Conservation (phyloP, 1,140 invertebrate species). For the Bathynomus jamesi region DNA sequence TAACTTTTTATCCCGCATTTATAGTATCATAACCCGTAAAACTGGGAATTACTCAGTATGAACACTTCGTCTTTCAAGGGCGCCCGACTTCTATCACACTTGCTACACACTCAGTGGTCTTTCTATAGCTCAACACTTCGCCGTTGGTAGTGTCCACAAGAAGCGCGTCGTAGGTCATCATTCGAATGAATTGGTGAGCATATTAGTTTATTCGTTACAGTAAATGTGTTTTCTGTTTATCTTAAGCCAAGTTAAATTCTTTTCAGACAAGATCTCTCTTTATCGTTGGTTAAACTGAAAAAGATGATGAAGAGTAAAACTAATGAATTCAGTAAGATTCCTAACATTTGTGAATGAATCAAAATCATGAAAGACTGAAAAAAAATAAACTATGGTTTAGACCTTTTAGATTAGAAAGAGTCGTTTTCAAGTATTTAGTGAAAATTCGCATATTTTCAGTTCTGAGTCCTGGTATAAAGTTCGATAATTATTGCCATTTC, state of each 20-base stretch:
- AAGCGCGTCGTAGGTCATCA: conserved; percentile 52
- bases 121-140: conserved; percentile 81
- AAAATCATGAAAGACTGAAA: background rate
- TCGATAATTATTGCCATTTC: too few relatives aligned
- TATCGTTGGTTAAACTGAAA: background rate
- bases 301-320: too few relatives aligned
- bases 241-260: conserved; percentile 8
- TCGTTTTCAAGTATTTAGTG: too few relatives aligned
- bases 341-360: conserved; percentile 10
- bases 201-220: conserved; percentile 5
- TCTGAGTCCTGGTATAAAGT: too few relatives aligned
- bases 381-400: background rate
- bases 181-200: conserved; percentile 55
- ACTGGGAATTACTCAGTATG: too few relatives aligned
- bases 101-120: conserved; percentile 94
- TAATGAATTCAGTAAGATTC: too few relatives aligned
- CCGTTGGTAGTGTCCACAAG: conserved; percentile 37
- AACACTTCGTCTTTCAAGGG: conserved; percentile 52
- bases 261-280: background rate
- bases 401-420: too few relatives aligned
- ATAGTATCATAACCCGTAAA: background rate
- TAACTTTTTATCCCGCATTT: conserved; percentile 5
- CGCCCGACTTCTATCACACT: conserved; percentile 88
- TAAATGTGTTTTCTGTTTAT: conserved; percentile 11
- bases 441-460: too few relatives aligned